These are phyloP conservation scores for Vimba vimba DNA, from an alignment of 2,113 vertebrate species.

Conservation along the genomic window DNA sequence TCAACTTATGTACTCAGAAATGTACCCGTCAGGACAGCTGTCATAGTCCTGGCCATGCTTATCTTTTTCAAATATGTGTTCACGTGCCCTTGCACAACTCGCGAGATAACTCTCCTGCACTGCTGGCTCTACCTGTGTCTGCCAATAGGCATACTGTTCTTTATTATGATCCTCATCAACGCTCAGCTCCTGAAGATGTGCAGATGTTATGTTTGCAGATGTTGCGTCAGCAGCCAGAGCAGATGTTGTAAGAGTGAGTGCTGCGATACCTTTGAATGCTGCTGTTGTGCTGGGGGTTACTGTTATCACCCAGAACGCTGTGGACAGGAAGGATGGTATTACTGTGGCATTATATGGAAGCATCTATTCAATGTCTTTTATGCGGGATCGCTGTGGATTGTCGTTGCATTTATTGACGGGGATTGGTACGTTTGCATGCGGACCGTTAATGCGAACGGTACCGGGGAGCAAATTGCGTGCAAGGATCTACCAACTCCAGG, in stretches of 20 bases:
- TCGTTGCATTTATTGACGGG: constrained; percentile 22
- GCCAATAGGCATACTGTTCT: constrained; percentile 23
- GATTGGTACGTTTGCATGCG: constrained; percentile 31
- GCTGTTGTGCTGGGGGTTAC: constrained; percentile 41
- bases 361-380: constrained; percentile 10
- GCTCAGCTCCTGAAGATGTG: constrained; percentile 31
- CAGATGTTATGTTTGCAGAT: constrained; percentile 38
- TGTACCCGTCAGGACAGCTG: constrained; percentile 22
- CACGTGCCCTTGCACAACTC: constrained; percentile 30
- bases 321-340: background rate
- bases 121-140: constrained; percentile 45
- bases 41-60: background rate
- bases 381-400: constrained; percentile 24
- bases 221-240: constrained; percentile 15
- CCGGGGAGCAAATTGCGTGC: constrained; percentile 43
- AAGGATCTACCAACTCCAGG: constrained; percentile 39
- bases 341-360: background rate
- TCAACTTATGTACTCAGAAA: background rate
- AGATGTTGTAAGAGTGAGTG: constrained; percentile 17
- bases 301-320: constrained; percentile 10
- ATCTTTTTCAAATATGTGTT: constrained; percentile 45
- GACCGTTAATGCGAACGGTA: background rate
- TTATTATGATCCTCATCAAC: constrained; percentile 6
- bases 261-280: constrained; percentile 34
- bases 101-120: constrained; percentile 32